Conservation (phyloP, 2,113 vertebrate genomes). For the Chlamydotis undulata region DNA sequence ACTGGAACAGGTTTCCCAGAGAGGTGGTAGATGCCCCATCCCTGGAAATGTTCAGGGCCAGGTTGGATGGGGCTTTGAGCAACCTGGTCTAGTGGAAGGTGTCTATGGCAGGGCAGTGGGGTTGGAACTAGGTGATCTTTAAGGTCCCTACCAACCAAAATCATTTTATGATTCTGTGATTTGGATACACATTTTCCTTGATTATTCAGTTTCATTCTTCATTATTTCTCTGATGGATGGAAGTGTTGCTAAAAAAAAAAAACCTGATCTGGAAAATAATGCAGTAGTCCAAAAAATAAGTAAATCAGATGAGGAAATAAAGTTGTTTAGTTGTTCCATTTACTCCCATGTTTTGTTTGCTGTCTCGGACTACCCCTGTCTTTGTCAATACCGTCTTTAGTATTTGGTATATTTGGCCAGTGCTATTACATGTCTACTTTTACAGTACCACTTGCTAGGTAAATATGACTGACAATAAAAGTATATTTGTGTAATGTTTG, state of each 20-base stretch:
- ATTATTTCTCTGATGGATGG: not conserved
- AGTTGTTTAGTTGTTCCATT: not conserved
- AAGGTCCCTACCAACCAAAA: too few species aligned
- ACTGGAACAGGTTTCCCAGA: too few species aligned
- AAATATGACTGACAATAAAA: not conserved
- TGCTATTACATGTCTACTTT: not conserved
- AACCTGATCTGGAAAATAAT: not conserved
- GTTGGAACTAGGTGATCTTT: too few species aligned
- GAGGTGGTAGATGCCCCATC: too few species aligned
- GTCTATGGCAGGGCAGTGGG: too few species aligned
- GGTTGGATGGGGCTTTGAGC: too few species aligned
- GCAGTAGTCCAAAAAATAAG: not conserved
- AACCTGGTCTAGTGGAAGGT: too few species aligned
- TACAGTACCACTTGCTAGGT: not conserved
- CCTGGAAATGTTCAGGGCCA: too few species aligned
- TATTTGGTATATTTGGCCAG: too few species aligned
- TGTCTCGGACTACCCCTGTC: not conserved
- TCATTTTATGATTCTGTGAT: not conserved
- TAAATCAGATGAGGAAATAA: not conserved
- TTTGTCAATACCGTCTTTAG: not conserved
- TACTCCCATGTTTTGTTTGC: not conserved
- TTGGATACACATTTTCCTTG: not conserved
- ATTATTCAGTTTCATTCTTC: not conserved
- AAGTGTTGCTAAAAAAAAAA: not conserved
- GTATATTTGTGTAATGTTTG: not conserved